Conservation (phyloP, 2,113 vertebrate species). For the Arothron firmamentum region DNA sequence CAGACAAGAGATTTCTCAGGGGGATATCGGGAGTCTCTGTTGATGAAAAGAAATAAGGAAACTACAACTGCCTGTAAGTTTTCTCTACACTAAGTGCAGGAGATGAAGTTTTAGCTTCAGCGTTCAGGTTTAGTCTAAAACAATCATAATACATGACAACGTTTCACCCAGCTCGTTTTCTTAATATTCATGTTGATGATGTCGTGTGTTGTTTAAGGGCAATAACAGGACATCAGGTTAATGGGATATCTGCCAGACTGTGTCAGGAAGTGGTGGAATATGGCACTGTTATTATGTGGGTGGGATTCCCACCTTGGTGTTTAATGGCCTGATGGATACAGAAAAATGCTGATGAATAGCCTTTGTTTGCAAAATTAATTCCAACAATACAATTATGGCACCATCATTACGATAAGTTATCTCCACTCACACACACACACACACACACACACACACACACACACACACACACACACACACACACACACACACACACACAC, state of each 20-base stretch:
- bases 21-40: no score
- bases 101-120: no score
- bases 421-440: slow-evolving; percentile 41
- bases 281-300: slow-evolving; percentile 41
- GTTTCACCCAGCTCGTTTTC: not conserved
- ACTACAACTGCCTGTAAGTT: no score
- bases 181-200: not conserved
- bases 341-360: slow-evolving; percentile 64
- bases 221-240: slow-evolving; percentile 55
- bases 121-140: no score
- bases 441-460: slow-evolving; percentile 16
- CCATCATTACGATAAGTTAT: slow-evolving; percentile 57
- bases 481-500: slow-evolving; percentile 31
- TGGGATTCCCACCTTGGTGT: slow-evolving; percentile 53
- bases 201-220: slow-evolving; percentile 3
- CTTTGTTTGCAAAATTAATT: slow-evolving; percentile 71
- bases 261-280: slow-evolving; percentile 40
- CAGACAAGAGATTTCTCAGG: no score
- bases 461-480: slow-evolving; percentile 39
- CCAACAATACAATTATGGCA: slow-evolving; percentile 60
- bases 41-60: no score
- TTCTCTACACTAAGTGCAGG: no score
- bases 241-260: slow-evolving; percentile 43
- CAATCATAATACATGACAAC: not conserved
- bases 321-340: slow-evolving; percentile 51